Conservation (phyloP, 2,888 invertebrate species). For the Tryphoninae sp. region DNA sequence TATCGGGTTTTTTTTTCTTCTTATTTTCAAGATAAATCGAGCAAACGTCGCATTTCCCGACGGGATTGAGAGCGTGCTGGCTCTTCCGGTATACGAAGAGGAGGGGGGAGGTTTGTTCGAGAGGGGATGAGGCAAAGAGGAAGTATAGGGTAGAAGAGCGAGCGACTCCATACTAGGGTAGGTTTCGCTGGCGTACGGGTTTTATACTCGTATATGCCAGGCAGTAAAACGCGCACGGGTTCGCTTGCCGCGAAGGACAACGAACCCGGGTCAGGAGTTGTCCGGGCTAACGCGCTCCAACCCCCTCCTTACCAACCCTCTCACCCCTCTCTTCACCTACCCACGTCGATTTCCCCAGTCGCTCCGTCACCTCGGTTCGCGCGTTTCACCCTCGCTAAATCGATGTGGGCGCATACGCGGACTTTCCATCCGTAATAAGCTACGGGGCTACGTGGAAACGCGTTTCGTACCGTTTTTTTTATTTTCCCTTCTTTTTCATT, state of each 20-base stretch:
- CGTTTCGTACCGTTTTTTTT: not conserved
- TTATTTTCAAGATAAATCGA: slow-evolving; percentile 54
- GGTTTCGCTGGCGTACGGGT: slow-evolving; percentile 37
- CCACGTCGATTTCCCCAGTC: slow-evolving; percentile 51
- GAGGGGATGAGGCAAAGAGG: not conserved
- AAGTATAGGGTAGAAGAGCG: slow-evolving; percentile 23
- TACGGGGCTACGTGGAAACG: slow-evolving; percentile 50
- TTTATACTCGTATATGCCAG: slow-evolving; percentile 36
- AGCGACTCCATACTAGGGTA: slow-evolving; percentile 41
- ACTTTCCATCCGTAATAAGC: slow-evolving; percentile 36
- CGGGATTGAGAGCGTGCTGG: slow-evolving; percentile 37
- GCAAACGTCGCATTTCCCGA: slow-evolving; percentile 51
- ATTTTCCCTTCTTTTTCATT: not conserved
- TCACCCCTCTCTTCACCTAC: slow-evolving; percentile 41
- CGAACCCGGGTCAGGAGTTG: slow-evolving; percentile 76
- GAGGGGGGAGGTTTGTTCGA: slow-evolving; percentile 9
- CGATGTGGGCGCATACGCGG: slow-evolving; percentile 58
- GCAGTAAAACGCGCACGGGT: slow-evolving; percentile 55
- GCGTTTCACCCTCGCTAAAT: slow-evolving; percentile 59
- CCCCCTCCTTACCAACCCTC: slow-evolving; percentile 41
- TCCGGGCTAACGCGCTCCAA: slow-evolving; percentile 68
- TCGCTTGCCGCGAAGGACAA: slow-evolving; percentile 72
- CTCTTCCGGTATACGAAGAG: slow-evolving; percentile 35
- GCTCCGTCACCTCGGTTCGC: slow-evolving; percentile 58
- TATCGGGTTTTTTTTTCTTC: not conserved